Conservation (phyloP, 2,797 vertebrate species). For the Danio albolineatus region DNA sequence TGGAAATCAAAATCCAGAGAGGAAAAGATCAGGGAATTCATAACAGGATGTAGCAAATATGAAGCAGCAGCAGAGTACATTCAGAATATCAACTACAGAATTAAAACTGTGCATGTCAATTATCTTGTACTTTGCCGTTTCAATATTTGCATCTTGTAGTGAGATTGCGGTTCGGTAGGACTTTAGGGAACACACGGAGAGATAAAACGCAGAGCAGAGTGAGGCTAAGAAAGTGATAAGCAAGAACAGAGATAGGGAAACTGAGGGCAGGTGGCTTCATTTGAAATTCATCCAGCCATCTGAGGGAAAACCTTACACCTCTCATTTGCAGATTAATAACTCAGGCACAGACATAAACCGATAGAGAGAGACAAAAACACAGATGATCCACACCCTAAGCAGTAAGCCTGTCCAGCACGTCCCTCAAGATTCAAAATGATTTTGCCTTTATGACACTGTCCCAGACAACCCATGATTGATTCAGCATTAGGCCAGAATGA, state of each 20-base stretch:
- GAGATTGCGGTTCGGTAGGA: background rate
- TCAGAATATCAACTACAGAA: background rate
- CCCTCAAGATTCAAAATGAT: constrained; percentile 13
- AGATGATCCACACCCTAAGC: background rate
- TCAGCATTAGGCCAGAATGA: constrained; percentile 18
- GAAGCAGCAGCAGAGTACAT: background rate
- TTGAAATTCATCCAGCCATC: constrained; percentile 10
- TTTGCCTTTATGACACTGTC: constrained; percentile 23
- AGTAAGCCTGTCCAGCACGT: background rate
- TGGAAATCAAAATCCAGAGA: background rate
- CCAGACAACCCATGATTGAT: constrained; percentile 15
- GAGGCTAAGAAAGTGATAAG: constrained; percentile 7
- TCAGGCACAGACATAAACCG: background rate
- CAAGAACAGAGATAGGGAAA: background rate
- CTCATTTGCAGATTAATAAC: constrained; percentile 1
- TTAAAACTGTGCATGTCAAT: background rate
- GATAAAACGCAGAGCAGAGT: background rate
- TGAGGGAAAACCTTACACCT: background rate
- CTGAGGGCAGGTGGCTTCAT: constrained; percentile 15
- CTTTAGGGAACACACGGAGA: background rate
- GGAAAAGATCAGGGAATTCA: constrained; percentile 1
- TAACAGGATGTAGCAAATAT: background rate
- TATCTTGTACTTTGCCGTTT: background rate
- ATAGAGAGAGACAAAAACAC: background rate
- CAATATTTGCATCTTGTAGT: background rate